Percentiles rank a stretch among this genome's conserved stretches.
Conservation (phyloP, 2,888 invertebrate species). For the Parnassius orleans region DNA sequence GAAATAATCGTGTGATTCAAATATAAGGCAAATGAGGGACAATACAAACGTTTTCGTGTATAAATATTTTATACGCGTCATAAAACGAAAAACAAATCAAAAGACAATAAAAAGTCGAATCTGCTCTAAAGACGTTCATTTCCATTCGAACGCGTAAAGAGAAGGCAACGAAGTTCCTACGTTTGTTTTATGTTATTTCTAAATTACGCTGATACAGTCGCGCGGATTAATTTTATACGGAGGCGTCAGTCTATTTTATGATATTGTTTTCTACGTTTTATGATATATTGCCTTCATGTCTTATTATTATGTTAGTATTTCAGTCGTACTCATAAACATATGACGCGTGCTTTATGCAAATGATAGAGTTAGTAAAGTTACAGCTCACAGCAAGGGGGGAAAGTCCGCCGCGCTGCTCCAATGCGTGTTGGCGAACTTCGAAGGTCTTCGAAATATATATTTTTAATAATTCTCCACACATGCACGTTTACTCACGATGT, state of each 20-base stretch:
- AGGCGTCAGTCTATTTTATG: conserved; percentile 12
- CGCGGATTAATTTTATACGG: conserved; percentile 22
- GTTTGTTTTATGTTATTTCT: conserved; percentile 18
- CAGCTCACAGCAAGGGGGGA: too few species aligned
- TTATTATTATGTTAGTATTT: background rate
- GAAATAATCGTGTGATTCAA: background rate
- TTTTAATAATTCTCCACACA: too few species aligned
- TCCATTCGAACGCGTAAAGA: conserved; percentile 21
- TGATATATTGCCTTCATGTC: conserved; percentile 1
- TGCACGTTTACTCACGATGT: too few species aligned
- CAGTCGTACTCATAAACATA: background rate
- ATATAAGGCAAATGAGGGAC: conserved; percentile 9
- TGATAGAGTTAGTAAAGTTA: too few species aligned
- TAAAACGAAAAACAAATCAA: conserved; percentile 28
- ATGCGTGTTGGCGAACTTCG: too few species aligned
- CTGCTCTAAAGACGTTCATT: conserved; percentile 18
- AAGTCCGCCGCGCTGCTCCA: too few species aligned
- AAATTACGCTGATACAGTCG: conserved; percentile 21
- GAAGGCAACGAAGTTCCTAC: conserved; percentile 3
- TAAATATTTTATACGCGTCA: conserved; percentile 25
- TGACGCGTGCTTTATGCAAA: too few species aligned
- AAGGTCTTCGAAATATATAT: too few species aligned
- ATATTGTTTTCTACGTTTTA: conserved; percentile 17
- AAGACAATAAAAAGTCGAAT: conserved; percentile 27
- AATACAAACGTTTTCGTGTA: conserved; percentile 16